Conservation (phyloP, 2,113 vertebrate species). For the Neomonachus schauinslandi region DNA sequence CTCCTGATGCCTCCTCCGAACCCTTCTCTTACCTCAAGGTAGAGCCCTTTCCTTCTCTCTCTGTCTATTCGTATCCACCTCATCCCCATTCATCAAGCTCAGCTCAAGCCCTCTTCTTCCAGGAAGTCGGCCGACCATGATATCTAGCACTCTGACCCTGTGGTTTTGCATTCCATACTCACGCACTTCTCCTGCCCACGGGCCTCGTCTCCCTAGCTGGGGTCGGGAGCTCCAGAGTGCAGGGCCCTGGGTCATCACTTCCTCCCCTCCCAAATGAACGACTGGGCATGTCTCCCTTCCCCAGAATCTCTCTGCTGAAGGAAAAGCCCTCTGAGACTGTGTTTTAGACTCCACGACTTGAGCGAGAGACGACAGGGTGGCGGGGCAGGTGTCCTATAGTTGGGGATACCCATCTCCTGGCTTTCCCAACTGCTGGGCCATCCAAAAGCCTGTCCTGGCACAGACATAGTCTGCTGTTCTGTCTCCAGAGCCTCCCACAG, state of each 20-base stretch:
- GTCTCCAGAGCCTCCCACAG: neutral
- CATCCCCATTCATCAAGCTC: neutral
- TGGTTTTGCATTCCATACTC: neutral
- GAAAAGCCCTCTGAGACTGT: neutral
- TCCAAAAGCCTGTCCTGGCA: neutral
- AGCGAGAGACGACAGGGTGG: neutral
- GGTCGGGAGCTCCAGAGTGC: neutral
- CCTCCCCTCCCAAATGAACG: neutral
- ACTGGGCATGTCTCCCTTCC: neutral
- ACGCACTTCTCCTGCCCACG: accelerated
- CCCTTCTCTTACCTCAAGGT: neutral
- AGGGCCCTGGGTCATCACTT: neutral
- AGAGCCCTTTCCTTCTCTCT: neutral
- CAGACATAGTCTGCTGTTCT: accelerated
- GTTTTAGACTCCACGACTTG: neutral
- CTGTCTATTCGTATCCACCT: neutral
- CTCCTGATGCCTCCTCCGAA: neutral
- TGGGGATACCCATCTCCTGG: neutral
- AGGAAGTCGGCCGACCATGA: neutral
- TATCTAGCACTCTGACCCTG: neutral
- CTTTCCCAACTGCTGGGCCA: accelerated
- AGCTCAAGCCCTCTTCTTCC: neutral
- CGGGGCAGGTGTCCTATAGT: neutral
- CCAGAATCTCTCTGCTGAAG: neutral
- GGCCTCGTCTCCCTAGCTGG: neutral